Evolutionary conservation across 2,888 invertebrate genomes (phyloP).

Genomic region (Arrhopalites spinosus): DNA sequence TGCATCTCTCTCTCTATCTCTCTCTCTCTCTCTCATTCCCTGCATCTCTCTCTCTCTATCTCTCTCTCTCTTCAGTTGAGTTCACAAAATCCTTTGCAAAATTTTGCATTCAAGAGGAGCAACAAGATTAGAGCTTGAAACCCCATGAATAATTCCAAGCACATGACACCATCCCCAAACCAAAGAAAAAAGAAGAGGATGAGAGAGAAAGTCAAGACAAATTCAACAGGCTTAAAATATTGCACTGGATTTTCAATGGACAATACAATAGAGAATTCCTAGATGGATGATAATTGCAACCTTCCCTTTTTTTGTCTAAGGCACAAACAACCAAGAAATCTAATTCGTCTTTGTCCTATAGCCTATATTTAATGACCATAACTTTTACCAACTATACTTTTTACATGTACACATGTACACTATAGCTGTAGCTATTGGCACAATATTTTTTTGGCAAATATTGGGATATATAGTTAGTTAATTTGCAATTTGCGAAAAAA

Average conservation of each 20-base stretch:
- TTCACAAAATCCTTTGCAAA: no score
- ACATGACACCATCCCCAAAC: background rate
- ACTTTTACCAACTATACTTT: background rate
- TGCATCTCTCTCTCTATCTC: background rate
- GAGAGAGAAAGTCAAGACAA: background rate
- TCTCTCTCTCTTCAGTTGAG: background rate
- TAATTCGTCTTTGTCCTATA: no score
- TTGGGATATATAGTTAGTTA: no score
- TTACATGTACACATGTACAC: background rate
- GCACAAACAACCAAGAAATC: no score
- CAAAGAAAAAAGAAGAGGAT: background rate
- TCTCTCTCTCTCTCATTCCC: background rate
- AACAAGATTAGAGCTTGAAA: background rate
- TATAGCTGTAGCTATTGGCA: background rate
- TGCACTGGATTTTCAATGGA: background rate
- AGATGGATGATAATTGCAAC: no score
- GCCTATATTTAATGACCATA: background rate
- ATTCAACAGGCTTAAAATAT: slow-evolving; percentile 4
- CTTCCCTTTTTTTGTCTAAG: no score
- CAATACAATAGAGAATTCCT: no score
- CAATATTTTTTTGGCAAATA: no score
- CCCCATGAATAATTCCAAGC: background rate
- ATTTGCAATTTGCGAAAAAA: background rate
- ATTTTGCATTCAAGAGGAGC: background rate
- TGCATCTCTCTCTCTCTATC: background rate